phyloP scores from a whole-genome alignment of 2,888 invertebrate species.

The Mechanitis messenoides region DNA sequence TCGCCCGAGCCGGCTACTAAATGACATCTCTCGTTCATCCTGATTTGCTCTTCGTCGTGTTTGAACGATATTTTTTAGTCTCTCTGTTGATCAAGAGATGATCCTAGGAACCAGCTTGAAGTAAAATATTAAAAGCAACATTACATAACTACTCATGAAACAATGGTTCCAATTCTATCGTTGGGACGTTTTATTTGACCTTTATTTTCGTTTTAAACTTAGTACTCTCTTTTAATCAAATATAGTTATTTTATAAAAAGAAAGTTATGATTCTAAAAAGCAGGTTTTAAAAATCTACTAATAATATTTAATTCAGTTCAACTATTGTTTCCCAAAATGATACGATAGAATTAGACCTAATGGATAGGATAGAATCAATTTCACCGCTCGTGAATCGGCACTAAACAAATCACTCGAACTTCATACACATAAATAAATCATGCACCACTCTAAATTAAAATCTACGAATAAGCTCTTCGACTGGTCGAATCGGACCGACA shows the following conservation, averaged over 20 bases:
- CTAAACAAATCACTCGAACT: constrained; percentile 14
- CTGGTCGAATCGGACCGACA: constrained; percentile 21
- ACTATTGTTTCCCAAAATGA: neutral
- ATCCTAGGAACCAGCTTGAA: neutral
- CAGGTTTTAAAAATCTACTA: too few relatives aligned
- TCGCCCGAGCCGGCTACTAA: constrained; percentile 17
- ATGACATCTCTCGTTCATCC: neutral
- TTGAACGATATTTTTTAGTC: neutral
- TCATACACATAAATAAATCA: constrained; percentile 25
- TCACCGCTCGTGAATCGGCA: constrained; percentile 7
- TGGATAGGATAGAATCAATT: constrained; percentile 4
- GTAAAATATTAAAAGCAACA: neutral
- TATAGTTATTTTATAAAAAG: too few relatives aligned
- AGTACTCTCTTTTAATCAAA: too few relatives aligned
- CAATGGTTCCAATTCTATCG: too few relatives aligned
- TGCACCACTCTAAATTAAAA: constrained; percentile 35
- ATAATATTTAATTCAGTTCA: too few relatives aligned
- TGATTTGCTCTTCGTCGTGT: neutral
- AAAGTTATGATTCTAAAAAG: too few relatives aligned
- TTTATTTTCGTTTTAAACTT: too few relatives aligned
- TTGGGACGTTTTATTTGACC: neutral
- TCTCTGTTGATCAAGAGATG: neutral
- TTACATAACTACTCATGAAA: neutral
- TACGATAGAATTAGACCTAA: constrained; percentile 5
- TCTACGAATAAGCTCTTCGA: constrained; percentile 29